A percentile compares a stretch with the other conserved stretches of the same genome.
phyloP scores from a whole-genome alignment of 1,140 invertebrate genomes.

The Fopius arisanus region DNA sequence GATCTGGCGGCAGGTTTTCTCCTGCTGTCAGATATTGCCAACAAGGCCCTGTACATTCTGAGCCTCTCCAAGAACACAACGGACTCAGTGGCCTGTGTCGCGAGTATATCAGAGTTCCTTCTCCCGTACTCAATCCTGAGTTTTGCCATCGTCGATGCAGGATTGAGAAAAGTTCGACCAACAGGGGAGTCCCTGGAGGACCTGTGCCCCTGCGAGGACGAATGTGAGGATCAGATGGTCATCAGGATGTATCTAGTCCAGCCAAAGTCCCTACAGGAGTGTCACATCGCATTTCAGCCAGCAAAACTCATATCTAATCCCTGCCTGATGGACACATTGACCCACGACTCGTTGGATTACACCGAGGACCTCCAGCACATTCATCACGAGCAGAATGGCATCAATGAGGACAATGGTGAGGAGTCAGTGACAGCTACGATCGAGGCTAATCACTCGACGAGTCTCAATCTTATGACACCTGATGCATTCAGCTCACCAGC shows the following conservation, averaged over 20 bases:
- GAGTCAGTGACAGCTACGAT: conserved; percentile 41
- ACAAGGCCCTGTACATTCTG: conserved; percentile 80
- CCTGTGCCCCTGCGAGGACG: conserved; percentile 57
- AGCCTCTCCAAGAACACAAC: conserved; percentile 71
- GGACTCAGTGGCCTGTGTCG: conserved; percentile 67
- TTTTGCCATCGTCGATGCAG: conserved; percentile 86
- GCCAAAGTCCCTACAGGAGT: conserved; percentile 87
- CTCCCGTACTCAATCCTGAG: conserved; percentile 84
- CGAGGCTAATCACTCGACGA: conserved; percentile 52
- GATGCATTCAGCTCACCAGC: conserved; percentile 83
- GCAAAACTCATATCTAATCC: conserved; percentile 46
- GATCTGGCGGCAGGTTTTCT: conserved; percentile 85
- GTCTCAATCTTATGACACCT: conserved; percentile 82
- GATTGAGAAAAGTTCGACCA: conserved; percentile 50
- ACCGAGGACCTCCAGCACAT: conserved; percentile 51
- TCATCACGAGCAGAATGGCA: conserved; percentile 57
- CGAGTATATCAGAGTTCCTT: conserved; percentile 82
- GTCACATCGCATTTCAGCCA: conserved; percentile 79
- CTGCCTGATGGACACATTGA: conserved; percentile 48
- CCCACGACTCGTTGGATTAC: conserved; percentile 56
- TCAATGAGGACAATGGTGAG: conserved; percentile 57
- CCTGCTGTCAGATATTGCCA: conserved; percentile 83
- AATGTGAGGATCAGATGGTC: conserved; percentile 63
- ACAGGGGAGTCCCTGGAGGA: conserved; percentile 59
- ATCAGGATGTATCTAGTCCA: conserved; percentile 86